Base-by-base conservation (phyloP, 2,888 invertebrate genomes). In the Erpobdella octoculata region DNA sequence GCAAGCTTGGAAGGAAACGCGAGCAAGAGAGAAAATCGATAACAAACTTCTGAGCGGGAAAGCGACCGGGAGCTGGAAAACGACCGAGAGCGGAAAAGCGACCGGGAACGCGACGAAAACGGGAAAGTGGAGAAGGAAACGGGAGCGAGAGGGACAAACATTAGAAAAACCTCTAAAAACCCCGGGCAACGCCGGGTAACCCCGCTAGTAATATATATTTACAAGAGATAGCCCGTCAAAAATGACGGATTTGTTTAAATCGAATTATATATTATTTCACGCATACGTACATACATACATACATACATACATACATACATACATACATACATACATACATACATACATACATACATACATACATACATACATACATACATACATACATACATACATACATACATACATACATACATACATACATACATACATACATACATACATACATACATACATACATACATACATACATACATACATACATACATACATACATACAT, bases 291-390 rank as follows among this genome's bases (percentile, higher is more conserved):
- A n/a, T 41, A 41, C 46, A 41, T n/a, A 41, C n/a, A 41, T n/a
- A 41, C 46, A 41, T n/a, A 41, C 46, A 41, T n/a, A n/a, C n/a
- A 41, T n/a, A 41, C 46, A 41, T n/a, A 41, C 46, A 41, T n/a
- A 41, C 46, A 41, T n/a, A n/a, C n/a, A 41, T n/a, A 41, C 46
- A 41, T n/a, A 41, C 46, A n/a, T 41, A 41, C 46, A 41, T n/a
- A 41, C 46, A 41, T n/a, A 41, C 46, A 41, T n/a, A 41, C 46
- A n/a, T 41, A 41, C 46, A 41, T n/a, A 41, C 46, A 41, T n/a
- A 41, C 46, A 41, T n/a, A 41, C 46, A 41, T n/a, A 41, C 46
- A 41, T 15, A 41, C 46, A 41, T 41, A 41, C 46, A 41, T n/a
- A 41, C 46, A 41, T 41, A 41, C 46, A 41, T 41, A 41, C 46